phyloP scores from a whole-genome alignment of 2,113 vertebrate species.

The Siniperca chuatsi region DNA sequence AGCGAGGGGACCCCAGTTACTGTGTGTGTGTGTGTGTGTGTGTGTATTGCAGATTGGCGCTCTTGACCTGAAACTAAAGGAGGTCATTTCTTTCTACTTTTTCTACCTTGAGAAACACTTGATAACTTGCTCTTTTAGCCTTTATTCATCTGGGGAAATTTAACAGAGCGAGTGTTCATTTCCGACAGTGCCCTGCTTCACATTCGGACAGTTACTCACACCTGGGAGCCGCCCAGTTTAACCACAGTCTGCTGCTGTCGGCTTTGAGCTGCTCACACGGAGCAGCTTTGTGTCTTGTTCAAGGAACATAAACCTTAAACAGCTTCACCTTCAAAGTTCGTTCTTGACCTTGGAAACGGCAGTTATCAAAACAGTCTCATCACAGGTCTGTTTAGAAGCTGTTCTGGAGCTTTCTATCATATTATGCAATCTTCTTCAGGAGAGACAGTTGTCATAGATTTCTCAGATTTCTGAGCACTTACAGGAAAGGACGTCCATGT shows the following conservation, averaged over 20 bases:
- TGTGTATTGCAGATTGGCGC: background rate
- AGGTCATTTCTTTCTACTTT: background rate
- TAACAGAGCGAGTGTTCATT: background rate
- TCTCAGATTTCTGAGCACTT: too few species aligned
- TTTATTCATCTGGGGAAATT: background rate
- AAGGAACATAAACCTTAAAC: background rate
- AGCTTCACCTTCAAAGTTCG: background rate
- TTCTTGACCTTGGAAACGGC: background rate
- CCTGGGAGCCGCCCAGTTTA: constrained; percentile 31
- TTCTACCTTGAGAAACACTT: background rate
- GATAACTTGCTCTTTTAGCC: background rate
- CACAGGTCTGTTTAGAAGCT: background rate
- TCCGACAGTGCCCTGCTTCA: background rate
- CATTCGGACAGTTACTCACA: background rate
- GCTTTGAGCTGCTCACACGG: background rate
- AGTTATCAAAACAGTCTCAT: background rate
- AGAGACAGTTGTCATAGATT: too few species aligned
- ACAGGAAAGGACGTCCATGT: too few species aligned
- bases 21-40: background rate
- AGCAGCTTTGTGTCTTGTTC: background rate
- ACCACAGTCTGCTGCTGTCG: constrained; percentile 13
- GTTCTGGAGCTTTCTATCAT: too few species aligned
- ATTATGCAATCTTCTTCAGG: too few species aligned
- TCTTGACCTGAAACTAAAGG: background rate
- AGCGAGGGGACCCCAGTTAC: background rate